phyloP scores from a whole-genome alignment of 92 coral and sea anemone species.

The Phenganax stokvisi region DNA sequence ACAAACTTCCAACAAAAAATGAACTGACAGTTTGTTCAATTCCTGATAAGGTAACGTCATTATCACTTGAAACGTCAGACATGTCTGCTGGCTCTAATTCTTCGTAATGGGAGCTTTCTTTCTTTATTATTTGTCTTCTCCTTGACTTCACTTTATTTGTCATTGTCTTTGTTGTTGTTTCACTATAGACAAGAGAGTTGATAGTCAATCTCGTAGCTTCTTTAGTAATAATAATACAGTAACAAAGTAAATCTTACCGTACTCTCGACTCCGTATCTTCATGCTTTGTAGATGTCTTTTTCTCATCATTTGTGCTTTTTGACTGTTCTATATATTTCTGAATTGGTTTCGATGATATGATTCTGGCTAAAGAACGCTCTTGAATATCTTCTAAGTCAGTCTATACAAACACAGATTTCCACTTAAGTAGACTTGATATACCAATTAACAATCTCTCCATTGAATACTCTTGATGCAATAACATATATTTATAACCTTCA shows the following conservation, averaged over 20 bases:
- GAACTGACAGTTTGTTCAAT: slow-evolving; percentile 33
- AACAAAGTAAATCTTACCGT: neutral
- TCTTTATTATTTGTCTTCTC: neutral
- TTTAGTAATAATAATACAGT: neutral
- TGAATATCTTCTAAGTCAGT: neutral
- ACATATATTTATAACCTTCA: too few relatives aligned
- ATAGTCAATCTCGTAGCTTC: neutral
- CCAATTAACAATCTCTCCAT: neutral
- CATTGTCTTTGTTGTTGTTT: neutral
- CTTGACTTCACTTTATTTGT: neutral
- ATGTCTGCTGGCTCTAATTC: neutral
- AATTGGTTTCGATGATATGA: slow-evolving; percentile 31
- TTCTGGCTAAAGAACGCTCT: slow-evolving; percentile 24
- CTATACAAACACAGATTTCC: slow-evolving; percentile 4
- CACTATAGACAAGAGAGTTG: neutral
- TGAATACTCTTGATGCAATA: neutral
- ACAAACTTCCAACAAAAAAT: slow-evolving; percentile 56
- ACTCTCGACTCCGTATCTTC: neutral
- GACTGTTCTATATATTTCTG: neutral
- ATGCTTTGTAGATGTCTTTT: neutral
- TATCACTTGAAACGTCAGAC: neutral
- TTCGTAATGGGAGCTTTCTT: neutral
- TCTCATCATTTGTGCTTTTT: neutral
- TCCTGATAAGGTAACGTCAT: neutral
- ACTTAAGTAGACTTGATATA: neutral